Percentiles rank a stretch among this genome's conserved stretches.
Evolutionary conservation across 1,140 invertebrate species (phyloP).

Genomic region (Saccostrea cuccullata): DNA sequence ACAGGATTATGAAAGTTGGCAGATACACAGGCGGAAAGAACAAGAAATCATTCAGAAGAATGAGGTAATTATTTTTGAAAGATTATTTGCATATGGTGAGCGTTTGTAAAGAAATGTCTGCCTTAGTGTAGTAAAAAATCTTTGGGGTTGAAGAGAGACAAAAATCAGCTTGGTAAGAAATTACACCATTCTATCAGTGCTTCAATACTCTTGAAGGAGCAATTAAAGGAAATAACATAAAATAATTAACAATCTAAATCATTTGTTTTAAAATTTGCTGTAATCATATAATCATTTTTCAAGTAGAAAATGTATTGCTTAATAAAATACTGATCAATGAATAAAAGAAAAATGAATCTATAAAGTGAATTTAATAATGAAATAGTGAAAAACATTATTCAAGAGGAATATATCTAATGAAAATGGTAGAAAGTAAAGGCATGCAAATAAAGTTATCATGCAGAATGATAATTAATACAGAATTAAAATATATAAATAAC

Average conservation of each 20-base stretch:
- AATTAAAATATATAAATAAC: not conserved
- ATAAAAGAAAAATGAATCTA: not conserved
- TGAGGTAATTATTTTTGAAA: conserved; percentile 30
- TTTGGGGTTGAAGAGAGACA: not conserved
- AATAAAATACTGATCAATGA: no score
- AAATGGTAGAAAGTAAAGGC: not conserved
- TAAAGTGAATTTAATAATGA: not conserved
- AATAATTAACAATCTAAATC: no score
- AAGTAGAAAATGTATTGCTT: no score
- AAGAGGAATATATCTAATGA: not conserved
- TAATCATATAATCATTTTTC: no score
- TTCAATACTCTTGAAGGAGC: not conserved
- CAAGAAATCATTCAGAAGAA: conserved; percentile 15
- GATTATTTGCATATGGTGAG: conserved; percentile 27
- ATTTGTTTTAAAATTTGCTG: no score
- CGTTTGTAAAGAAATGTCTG: conserved; percentile 3
- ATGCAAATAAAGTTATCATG: not conserved
- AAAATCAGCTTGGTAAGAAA: not conserved
- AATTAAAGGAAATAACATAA: not conserved
- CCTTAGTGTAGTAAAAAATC: conserved; percentile 1
- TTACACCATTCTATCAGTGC: not conserved
- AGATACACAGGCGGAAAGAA: not conserved
- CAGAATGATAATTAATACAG: not conserved
- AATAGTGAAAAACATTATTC: not conserved
- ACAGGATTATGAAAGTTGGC: conserved; percentile 28